Base-by-base conservation (phyloP, 2,888 invertebrate genomes). In the Orchesella flavescens region DNA sequence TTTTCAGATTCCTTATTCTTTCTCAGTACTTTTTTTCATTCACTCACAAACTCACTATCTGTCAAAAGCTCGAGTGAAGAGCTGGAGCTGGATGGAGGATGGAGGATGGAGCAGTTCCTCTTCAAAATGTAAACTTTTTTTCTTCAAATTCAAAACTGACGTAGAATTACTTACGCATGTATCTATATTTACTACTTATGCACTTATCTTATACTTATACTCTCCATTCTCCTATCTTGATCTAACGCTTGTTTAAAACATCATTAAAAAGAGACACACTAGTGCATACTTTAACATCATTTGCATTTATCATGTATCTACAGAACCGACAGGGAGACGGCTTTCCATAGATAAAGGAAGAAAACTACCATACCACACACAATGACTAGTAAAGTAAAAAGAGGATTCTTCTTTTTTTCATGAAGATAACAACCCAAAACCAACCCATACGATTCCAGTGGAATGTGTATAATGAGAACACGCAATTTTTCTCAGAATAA, bases 271-370 rank as follows among this genome's bases (percentile, higher is more conserved):
- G 59, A 68, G 68, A 53, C 57, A 57, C 21, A 59, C 46, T 19
- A 49, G 17, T 57, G 76, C 76, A 68, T 77, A 49, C 34, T 77
- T 68, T 68, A 77, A 21, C 66, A 77, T 68, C 76, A 68, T 77
- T 77, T 77, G 15, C 57, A n/a, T 44, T 68, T 46, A 59, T 68
- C 57, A 66, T 55, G 9, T 55, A 72, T 72, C 44, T 21, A 44
- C 13, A 57, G 49, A 59, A 34, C 43, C 44, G 59, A 59, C 59
- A 59, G 59, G n/a, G 15, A 44, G 59, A 34, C 55, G 24, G 23
- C 23, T n/a, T 59, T 59, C 3, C 59, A 21, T 59, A 63, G 17
- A 63, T 63, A 61, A 21, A 61, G 23, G 10, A 65, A 55, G 44
- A 61, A 21, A 61, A 61, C 12, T 24, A 61, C 61, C 61, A n/a